These are phyloP conservation scores for Dromiciops gliroides DNA, from an alignment of 2,113 vertebrate species.

Conservation along the genomic window DNA sequence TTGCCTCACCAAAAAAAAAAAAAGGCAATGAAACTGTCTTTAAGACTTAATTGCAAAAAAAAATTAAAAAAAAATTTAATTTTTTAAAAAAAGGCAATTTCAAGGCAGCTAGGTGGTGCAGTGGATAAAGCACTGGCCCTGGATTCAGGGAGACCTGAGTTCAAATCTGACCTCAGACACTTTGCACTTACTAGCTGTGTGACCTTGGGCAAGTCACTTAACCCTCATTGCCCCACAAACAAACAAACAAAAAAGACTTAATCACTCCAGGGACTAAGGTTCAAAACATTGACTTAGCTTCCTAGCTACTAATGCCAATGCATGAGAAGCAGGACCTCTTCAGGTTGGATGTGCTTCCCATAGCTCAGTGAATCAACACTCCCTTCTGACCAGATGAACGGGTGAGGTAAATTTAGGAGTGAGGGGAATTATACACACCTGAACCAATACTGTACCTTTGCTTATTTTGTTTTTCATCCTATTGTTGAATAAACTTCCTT, in stretches of 20 bases:
- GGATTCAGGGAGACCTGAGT: too few relatives aligned
- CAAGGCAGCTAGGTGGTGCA: too few relatives aligned
- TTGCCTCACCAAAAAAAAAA: too few relatives aligned
- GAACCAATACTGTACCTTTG: background rate
- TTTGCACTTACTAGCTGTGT: too few relatives aligned
- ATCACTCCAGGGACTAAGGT: background rate
- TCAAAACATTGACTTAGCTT: background rate
- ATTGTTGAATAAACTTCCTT: background rate
- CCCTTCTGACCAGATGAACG: background rate
- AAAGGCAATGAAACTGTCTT: background rate
- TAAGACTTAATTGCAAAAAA: background rate
- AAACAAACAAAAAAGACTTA: too few relatives aligned
- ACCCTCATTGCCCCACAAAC: too few relatives aligned
- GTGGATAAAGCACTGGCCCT: too few relatives aligned
- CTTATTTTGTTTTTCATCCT: background rate
- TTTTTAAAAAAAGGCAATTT: too few relatives aligned
- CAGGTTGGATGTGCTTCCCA: background rate
- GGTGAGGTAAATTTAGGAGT: background rate
- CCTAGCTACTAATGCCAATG: background rate
- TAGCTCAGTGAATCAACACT: background rate
- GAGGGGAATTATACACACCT: background rate
- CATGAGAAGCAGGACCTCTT: background rate
- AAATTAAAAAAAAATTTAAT: too few relatives aligned
- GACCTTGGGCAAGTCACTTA: too few relatives aligned
- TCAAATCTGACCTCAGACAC: too few relatives aligned